Conservation (phyloP, 2,888 invertebrate species). For the Lasioglossum villosulum region DNA sequence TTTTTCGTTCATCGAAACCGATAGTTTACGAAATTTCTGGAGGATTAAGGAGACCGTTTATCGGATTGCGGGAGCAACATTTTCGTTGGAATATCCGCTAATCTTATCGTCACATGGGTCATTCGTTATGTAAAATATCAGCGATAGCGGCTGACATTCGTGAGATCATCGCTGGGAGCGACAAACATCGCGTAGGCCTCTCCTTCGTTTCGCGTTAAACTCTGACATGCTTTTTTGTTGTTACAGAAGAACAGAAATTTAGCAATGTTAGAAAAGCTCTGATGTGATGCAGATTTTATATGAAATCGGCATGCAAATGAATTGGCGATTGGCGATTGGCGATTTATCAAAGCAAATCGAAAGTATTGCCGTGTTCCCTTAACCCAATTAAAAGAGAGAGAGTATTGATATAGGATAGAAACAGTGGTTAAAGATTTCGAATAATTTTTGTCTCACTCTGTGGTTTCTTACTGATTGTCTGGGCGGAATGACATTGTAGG, state of each 20-base stretch:
- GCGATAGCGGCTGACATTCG: constrained; percentile 43
- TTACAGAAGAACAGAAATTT: neutral
- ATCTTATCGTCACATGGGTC: constrained; percentile 63
- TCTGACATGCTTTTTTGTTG: neutral
- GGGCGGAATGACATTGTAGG: constrained; percentile 95
- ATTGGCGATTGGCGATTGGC: constrained; percentile 40
- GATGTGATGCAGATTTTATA: constrained; percentile 9
- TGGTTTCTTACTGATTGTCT: constrained; percentile 87
- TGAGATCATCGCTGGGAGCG: constrained; percentile 55
- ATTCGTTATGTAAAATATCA: constrained; percentile 57
- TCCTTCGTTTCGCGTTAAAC: constrained; percentile 5
- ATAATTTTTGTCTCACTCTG: neutral
- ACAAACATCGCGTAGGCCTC: constrained; percentile 19
- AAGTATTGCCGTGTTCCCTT: constrained; percentile 50
- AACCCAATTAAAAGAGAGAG: constrained; percentile 55
- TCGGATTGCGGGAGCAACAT: constrained; percentile 19
- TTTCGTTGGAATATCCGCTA: constrained; percentile 24
- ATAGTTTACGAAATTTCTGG: constrained; percentile 11
- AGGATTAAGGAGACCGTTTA: constrained; percentile 12
- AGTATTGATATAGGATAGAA: too few relatives aligned
- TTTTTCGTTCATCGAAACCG: neutral
- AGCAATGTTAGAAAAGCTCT: neutral
- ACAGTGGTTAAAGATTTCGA: neutral
- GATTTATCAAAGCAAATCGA: constrained; percentile 47
- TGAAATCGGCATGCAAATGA: constrained; percentile 52